Base-by-base conservation (phyloP, 2,797 vertebrate genomes). In the Mus caroli region DNA sequence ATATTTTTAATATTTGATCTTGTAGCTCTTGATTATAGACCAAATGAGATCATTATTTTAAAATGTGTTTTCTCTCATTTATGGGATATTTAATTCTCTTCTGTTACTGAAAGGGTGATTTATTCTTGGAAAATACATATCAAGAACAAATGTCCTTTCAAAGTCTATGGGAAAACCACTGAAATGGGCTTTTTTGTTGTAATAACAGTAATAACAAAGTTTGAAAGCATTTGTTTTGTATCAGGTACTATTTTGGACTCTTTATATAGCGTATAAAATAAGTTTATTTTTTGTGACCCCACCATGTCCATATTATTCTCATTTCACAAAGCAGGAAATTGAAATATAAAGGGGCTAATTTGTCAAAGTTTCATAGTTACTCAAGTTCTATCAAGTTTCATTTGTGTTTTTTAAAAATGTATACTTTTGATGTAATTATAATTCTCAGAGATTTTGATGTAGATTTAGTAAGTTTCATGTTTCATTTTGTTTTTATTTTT, bases 41-140 rank as follows among this genome's bases (percentile, higher is more conserved):
- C n/a, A 95, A 91, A 92, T 90, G 50, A 94, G 28, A 91, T 94
- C 43, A 91, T 96, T 90, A 95, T 69, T 94, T 96, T 85, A 92
- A 94, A 11, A 15, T 19, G 28, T 90, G 83, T 71, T 82, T 92
- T 22, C 52, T 92, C 37, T 82, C 56, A 54, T 86, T 56, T 80
- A 85, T 20, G 46, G 19, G 1, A 10, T 82, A 96, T 93, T 96
- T 95, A 76, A 46, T 92, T 93, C 43, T 37, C 6, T 87, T 94
- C 73, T 64, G 84, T 96, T 80, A 96, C 40, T 26, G 46, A 95
- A 28, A 94, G 20, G 46, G 75, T 96, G 46, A 94, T 97, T 91
- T 92, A 90, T 94, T 88, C 56, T 94, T 26, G 54, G 7, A 50
- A 95, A 94, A 90, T 93, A 90, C 40, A 37, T 62, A 83, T 52